Percentiles rank a stretch among this genome's conserved stretches.
Evolutionary conservation across 1,140 invertebrate genomes (phyloP).

Genomic region (Orussus abietinus): DNA sequence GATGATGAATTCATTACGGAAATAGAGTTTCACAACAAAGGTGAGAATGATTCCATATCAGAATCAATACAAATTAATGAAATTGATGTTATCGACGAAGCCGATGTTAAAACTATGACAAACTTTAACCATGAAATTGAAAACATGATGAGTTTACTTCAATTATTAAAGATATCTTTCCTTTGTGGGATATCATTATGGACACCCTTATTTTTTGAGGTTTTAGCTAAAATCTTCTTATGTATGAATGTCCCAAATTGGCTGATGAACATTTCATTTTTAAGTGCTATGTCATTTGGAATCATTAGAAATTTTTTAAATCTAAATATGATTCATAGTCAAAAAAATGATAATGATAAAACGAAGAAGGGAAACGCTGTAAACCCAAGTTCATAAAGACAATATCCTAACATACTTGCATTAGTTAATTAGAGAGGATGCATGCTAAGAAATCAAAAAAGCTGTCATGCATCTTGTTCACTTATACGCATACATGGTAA

Average conservation of each 20-base stretch:
- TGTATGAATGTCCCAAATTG: conserved; percentile 21
- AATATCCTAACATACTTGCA: too few relatives aligned
- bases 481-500: too few relatives aligned
- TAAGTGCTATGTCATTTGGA: conserved; percentile 19
- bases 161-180: conserved; percentile 20
- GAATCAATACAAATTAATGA: not conserved
- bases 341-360: conserved; percentile 11
- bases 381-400: conserved; percentile 22
- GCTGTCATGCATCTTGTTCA: too few relatives aligned
- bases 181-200: conserved; percentile 25
- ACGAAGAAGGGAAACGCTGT: conserved; percentile 25
- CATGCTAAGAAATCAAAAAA: too few relatives aligned
- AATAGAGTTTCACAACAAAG: not conserved
- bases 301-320: conserved; percentile 31
- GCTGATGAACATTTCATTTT: conserved; percentile 23
- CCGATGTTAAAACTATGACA: not conserved
- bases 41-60: not conserved
- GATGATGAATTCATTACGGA: not conserved
- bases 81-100: not conserved
- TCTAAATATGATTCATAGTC: conserved; percentile 25
- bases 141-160: conserved; percentile 11
- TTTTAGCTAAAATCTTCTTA: conserved; percentile 26
- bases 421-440: too few relatives aligned
- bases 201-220: conserved; percentile 30
- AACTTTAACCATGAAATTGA: conserved; percentile 4